phyloP scores from a whole-genome alignment of 2,113 vertebrate genomes.

The Catharus fuscescens region DNA sequence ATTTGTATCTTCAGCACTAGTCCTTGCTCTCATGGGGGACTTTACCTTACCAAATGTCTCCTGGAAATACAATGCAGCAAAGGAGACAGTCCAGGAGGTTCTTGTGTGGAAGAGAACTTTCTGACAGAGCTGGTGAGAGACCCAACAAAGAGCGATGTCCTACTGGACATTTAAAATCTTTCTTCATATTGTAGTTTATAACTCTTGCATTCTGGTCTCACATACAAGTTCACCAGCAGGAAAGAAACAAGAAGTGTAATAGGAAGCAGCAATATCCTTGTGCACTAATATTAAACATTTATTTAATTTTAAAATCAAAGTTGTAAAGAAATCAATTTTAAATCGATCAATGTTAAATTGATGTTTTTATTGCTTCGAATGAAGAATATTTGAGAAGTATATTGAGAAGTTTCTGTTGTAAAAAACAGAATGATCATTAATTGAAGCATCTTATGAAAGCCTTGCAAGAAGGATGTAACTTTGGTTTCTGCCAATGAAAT shows the following conservation, averaged over 20 bases:
- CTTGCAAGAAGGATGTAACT: background rate
- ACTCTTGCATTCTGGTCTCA: slow-evolving; percentile 35
- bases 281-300: background rate
- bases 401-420: background rate
- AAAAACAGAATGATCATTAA: background rate
- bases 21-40: background rate
- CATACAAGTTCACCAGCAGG: slow-evolving; percentile 14
- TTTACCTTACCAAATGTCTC: background rate
- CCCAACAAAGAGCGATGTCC: background rate
- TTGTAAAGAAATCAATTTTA: background rate
- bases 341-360: background rate
- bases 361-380: slow-evolving; percentile 22
- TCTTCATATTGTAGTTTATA: slow-evolving; percentile 41
- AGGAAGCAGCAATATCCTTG: background rate
- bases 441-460: background rate
- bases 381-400: background rate
- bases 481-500: background rate
- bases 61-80: background rate
- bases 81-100: background rate
- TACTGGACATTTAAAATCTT: background rate
- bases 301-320: background rate
- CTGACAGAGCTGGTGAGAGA: background rate
- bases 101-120: background rate
- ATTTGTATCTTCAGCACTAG: background rate
- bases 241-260: slow-evolving; percentile 18